Percentiles rank a stretch among this genome's conserved stretches.
Evolutionary conservation across 2,797 vertebrate species (phyloP).

Genomic region (Oreochromis mossambicus): DNA sequence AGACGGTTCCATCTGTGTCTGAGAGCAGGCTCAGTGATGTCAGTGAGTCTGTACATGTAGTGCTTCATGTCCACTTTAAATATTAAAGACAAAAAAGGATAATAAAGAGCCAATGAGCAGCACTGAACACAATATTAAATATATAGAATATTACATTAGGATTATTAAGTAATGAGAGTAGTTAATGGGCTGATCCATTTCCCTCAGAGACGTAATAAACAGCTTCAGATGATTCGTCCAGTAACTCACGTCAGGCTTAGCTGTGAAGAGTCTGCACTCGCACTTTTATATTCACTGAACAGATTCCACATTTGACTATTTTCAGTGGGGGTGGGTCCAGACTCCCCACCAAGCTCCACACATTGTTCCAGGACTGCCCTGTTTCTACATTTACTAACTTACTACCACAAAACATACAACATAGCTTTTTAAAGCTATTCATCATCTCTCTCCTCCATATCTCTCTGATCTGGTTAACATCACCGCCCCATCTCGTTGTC

Average conservation of each 20-base stretch:
- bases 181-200: not conserved
- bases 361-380: not conserved
- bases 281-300: not conserved
- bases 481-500: too few species aligned
- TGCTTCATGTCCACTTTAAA: not conserved
- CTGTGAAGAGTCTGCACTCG: not conserved
- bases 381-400: not conserved
- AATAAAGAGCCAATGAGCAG: not conserved
- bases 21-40: too few species aligned
- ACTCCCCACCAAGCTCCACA: not conserved
- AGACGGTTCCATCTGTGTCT: too few species aligned
- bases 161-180: not conserved
- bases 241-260: not conserved
- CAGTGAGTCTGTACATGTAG: not conserved
- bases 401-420: fast-evolving
- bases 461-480: too few species aligned
- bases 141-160: fast-evolving
- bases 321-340: not conserved
- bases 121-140: not conserved
- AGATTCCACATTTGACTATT: not conserved
- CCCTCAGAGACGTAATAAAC: not conserved
- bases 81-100: not conserved
- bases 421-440: too few species aligned
- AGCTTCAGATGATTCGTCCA: not conserved
- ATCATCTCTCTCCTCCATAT: too few species aligned